These are phyloP conservation scores for Cyclina sinensis DNA, from an alignment of 1,140 invertebrate species.

Conservation along the genomic window DNA sequence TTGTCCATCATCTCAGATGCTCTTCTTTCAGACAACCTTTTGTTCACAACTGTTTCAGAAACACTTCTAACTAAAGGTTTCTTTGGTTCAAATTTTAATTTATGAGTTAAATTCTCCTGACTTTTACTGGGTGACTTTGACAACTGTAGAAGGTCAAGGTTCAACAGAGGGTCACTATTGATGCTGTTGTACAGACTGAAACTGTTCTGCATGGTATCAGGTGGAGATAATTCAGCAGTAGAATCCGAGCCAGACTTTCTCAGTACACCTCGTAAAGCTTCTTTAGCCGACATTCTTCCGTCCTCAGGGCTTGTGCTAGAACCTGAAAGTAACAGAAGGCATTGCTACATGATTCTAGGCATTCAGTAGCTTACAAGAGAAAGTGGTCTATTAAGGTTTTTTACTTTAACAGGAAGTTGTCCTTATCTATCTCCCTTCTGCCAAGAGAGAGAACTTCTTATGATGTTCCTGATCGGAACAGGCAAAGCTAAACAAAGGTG, in stretches of 20 bases:
- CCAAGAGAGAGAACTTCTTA: too few relatives aligned
- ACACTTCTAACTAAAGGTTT: slow-evolving; percentile 42
- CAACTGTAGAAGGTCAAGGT: slow-evolving; percentile 69
- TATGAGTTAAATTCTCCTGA: slow-evolving; percentile 7
- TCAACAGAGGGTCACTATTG: slow-evolving; percentile 76
- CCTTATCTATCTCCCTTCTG: too few relatives aligned
- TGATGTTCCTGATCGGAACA: too few relatives aligned
- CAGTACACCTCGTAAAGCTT: slow-evolving; percentile 74
- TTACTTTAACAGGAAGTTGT: too few relatives aligned
- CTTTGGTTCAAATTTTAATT: not conserved
- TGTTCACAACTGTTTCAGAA: slow-evolving; percentile 43
- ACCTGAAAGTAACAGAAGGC: too few relatives aligned
- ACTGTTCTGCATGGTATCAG: not conserved
- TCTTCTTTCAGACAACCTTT: slow-evolving; percentile 3
- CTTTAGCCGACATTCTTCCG: slow-evolving; percentile 68
- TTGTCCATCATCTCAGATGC: slow-evolving; percentile 51
- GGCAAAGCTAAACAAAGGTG: too few relatives aligned
- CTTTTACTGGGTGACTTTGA: not conserved
- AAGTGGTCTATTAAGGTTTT: too few relatives aligned
- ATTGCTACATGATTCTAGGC: too few relatives aligned
- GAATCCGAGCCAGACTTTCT: slow-evolving; percentile 76
- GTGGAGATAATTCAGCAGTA: slow-evolving; percentile 25
- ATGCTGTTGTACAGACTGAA: slow-evolving; percentile 77
- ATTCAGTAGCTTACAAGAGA: too few relatives aligned
- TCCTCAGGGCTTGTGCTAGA: slow-evolving; percentile 75